Base-by-base conservation (phyloP, 2,113 vertebrate species). In the Chamaetylas fuelleborni region DNA sequence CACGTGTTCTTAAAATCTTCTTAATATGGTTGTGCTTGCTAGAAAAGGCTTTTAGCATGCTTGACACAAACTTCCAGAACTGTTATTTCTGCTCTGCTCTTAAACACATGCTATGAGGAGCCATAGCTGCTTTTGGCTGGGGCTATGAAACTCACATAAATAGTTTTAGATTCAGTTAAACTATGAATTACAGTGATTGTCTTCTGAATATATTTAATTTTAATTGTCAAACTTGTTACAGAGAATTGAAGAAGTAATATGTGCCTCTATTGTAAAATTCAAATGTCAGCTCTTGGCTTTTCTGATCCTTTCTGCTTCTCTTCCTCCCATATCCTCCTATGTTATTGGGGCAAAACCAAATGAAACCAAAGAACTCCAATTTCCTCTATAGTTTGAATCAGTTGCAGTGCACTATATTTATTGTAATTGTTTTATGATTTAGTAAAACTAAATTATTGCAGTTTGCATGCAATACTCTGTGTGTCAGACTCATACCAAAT, bases 31-130 rank as follows among this genome's bases (percentile, higher is more conserved):
- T 42, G 51, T 66, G 74, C 16, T 92, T 87, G 38, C 57, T 94
- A 93, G 61, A 79, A 90, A 81, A 90, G 22, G 43, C 42, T 40
- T 19, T 40, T 28, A 33, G 33, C 23, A 25, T 71, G 45, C 60
- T 95, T 96, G 87, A 79, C 34, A 77, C 25, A 86, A 66, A 34
- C 50, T 76, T 67, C 94, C 79, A 69, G 80, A 93, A 67, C 50
- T 90, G 20, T 28, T 88, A 40, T 87, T 96, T 89, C 64, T 92
- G 62, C 80, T 90, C 53, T 92, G 43, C 60, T 25, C 45, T 51
- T 45, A 67, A 64, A 56, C 13, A 28, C 4, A 2, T 60, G 67
- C 31, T 45, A 6, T 60, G 33, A 40, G 45, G n/a, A 78, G 16
- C 54, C 29, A 29, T 62, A 87, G 61, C 12, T 33, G 29, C 12